These are phyloP conservation scores for Leptothorax acervorum DNA, from an alignment of 2,888 invertebrate genomes.

Conservation along the genomic window DNA sequence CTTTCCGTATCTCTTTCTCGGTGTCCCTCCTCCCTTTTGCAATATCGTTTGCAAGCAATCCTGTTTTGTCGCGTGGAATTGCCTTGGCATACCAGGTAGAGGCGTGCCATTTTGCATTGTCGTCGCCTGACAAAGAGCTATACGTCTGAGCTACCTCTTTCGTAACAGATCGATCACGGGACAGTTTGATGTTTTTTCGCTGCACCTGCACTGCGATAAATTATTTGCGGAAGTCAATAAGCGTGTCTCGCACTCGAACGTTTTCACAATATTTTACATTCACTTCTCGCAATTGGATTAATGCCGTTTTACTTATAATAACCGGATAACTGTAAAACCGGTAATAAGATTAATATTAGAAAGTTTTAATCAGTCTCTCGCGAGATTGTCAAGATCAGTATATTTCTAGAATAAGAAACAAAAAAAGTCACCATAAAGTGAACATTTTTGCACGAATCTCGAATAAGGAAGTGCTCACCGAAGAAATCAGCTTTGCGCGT, in stretches of 20 bases:
- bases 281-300: background rate
- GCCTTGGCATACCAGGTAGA: conserved; percentile 73
- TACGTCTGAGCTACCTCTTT: conserved; percentile 33
- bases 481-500: background rate
- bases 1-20: conserved; percentile 5
- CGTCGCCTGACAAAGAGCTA: conserved; percentile 58
- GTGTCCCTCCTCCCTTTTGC: background rate
- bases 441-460: background rate
- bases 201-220: background rate
- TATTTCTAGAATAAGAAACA: background rate
- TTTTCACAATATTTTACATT: conserved; percentile 8
- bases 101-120: conserved; percentile 76
- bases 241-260: background rate
- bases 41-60: conserved; percentile 1
- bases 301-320: background rate
- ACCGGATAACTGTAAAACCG: background rate
- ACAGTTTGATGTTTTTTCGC: background rate
- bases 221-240: conserved; percentile 18
- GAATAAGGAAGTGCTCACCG: background rate
- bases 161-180: conserved; percentile 42
- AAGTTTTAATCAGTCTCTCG: background rate
- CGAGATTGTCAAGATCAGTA: background rate
- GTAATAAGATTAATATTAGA: conserved; percentile 1
- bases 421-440: background rate
- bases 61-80: conserved; percentile 43